These are phyloP conservation scores for Peromyscus attwateri DNA, from an alignment of 2,797 vertebrate genomes.

Conservation along the genomic window DNA sequence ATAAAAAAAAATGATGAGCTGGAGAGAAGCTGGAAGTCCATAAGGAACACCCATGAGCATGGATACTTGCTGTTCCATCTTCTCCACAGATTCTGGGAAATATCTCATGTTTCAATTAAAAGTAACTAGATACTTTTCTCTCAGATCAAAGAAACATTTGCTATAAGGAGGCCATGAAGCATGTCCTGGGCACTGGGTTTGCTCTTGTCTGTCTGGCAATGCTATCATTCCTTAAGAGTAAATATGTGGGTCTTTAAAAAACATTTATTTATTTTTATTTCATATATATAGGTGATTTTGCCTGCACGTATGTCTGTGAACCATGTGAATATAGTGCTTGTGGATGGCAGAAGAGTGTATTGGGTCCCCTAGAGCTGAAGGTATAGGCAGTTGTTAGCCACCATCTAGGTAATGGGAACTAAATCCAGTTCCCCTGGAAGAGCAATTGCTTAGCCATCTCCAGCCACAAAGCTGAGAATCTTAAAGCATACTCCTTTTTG, in stretches of 20 bases:
- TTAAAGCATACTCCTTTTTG: not conserved
- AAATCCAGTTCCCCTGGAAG: not conserved
- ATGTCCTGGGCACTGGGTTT: not conserved
- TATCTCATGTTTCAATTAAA: not conserved
- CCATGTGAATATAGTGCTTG: not conserved
- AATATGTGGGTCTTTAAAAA: not conserved
- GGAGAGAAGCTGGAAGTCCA: not conserved
- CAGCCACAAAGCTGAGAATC: not conserved
- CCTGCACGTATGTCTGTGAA: not conserved
- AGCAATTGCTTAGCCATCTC: not conserved
- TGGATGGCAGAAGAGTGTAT: not conserved
- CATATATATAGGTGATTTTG: not conserved
- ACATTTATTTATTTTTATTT: not conserved
- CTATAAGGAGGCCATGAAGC: not conserved
- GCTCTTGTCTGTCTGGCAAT: not conserved
- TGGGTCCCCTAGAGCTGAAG: not conserved
- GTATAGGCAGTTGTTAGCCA: not conserved
- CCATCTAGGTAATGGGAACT: not conserved
- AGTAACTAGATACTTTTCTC: conserved; percentile 38
- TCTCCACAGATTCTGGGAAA: not conserved
- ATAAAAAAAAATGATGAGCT: not conserved
- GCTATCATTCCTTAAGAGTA: not conserved
- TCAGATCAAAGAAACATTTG: not conserved
- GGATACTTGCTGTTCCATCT: not conserved
- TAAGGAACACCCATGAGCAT: not conserved